Evolutionary conservation across 2,113 vertebrate genomes (phyloP), one percentile per base, ranked within the genome.

Genomic region (Neopipo cinnamomea): DNA sequence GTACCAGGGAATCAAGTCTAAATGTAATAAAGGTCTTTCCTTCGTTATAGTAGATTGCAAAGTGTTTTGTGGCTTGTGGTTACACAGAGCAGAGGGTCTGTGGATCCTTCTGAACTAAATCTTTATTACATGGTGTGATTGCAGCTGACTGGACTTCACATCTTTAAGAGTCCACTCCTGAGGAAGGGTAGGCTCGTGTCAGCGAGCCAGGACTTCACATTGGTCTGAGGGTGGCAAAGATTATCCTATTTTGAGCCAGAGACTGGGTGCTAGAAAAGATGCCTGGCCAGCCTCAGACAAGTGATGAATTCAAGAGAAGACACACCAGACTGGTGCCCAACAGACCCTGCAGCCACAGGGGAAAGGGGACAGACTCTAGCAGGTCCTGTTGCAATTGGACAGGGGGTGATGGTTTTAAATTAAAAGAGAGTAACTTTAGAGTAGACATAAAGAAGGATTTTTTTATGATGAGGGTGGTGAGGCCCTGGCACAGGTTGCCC

Each of bases 1-100:
- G 92, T 94, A 96, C 95, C 96, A 94, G 91, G 83, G 93, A 96
- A 91, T 84, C 90, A 58, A 92, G 76, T 68, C 83, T 83, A 81
- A 92, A 84, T 44, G 91, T 61, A 95, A 93, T 95, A 96, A 93
- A 95, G 76, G 80, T 91, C 91, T 96, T 84, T 80, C 66, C 88
- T 91, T 86, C 14, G 3, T 92, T 95, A 71, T 3, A 6, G 86
- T 63, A 65, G 72, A 70, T 74, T 93, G 79, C 30, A 50, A 62
- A 92, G 94, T 41, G 88, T 88, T 97, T 81, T 95, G 95, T 91
- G 96, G 93, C 76, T 93, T 95, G 89, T 72, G 95, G 95, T 78
- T 93, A 28, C 61, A 19, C 13, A n/a, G 89, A 92, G 52, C 88
- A 72, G 65, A 93, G 83, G 65, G 70, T 62, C 80, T 89, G 73